Evolutionary conservation across 2,797 vertebrate species (phyloP).

Genomic region (Channallabes apus): DNA sequence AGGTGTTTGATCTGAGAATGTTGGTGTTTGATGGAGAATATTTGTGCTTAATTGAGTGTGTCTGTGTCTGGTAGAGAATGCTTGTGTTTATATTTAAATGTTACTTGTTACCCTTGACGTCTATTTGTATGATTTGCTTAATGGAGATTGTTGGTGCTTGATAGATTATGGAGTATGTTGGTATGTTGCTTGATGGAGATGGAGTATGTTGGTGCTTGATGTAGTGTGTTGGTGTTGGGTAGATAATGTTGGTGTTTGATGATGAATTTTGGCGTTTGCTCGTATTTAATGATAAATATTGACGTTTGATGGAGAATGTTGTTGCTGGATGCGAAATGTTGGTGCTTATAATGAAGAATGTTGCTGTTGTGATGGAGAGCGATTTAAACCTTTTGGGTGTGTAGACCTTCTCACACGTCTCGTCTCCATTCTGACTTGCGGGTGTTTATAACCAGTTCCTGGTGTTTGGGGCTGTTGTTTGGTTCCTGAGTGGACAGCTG

Average conservation of each 20-base stretch:
- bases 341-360: neutral
- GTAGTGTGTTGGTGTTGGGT: neutral
- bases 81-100: too few species aligned
- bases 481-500: constrained; percentile 30
- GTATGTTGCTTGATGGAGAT: neutral
- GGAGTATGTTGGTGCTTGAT: neutral
- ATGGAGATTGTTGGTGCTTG: neutral
- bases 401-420: neutral
- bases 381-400: neutral
- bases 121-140: neutral
- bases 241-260: neutral
- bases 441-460: neutral
- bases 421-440: neutral
- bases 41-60: too few species aligned
- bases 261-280: neutral
- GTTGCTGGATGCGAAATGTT: neutral
- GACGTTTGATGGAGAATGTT: neutral
- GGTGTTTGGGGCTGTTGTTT: constrained; percentile 13
- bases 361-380: neutral
- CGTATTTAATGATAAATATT: neutral
- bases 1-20: too few species aligned
- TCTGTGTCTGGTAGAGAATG: too few species aligned
- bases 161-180: neutral
- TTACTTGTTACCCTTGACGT: neutral
- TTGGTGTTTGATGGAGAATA: too few species aligned